Percentiles rank a stretch among this genome's conserved stretches.
Conservation (phyloP, 64 coral and sea anemone genomes). For the Dendrophyllia cribrosa region DNA sequence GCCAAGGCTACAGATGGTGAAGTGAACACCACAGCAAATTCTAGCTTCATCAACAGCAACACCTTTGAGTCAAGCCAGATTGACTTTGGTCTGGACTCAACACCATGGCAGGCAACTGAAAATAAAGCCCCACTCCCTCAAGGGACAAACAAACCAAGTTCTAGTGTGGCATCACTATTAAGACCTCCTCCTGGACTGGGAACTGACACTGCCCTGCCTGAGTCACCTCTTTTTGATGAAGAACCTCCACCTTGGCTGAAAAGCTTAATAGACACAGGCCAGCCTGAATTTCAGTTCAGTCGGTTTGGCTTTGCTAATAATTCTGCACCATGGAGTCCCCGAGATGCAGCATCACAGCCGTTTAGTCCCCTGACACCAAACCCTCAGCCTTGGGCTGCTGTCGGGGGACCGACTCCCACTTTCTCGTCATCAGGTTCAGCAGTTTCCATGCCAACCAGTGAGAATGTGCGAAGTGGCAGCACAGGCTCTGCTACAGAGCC, state of each 20-base stretch:
- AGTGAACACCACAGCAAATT: not conserved
- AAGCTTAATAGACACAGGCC: slow-evolving; percentile 61
- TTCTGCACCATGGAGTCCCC: slow-evolving; percentile 79
- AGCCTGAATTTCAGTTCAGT: slow-evolving; percentile 83
- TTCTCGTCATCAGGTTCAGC: slow-evolving; percentile 44
- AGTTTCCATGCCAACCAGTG: slow-evolving; percentile 63
- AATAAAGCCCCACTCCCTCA: slow-evolving; percentile 40
- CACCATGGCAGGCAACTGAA: slow-evolving; percentile 76
- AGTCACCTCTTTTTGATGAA: slow-evolving; percentile 68
- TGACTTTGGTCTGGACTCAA: slow-evolving; percentile 18
- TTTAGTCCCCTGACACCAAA: slow-evolving; percentile 68
- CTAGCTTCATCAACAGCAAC: not conserved
- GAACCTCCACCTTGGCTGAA: slow-evolving; percentile 83
- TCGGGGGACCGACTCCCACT: slow-evolving; percentile 76
- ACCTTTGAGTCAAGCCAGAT: slow-evolving; percentile 12
- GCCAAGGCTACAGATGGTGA: not conserved
- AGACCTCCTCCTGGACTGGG: slow-evolving; percentile 92
- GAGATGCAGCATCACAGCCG: slow-evolving; percentile 65
- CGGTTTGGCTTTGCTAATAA: slow-evolving; percentile 75
- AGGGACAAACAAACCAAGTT: slow-evolving; percentile 11
- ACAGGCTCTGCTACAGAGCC: slow-evolving; percentile 42
- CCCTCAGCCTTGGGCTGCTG: slow-evolving; percentile 90
- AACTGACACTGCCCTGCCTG: slow-evolving; percentile 36
- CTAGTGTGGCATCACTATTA: slow-evolving; percentile 42
- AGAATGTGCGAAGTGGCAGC: slow-evolving; percentile 40